These are phyloP conservation scores for Aurelia sp. DNA, from an alignment of 30 jellyfish, hydroid and myxozoan genomes.

Conservation along the genomic window DNA sequence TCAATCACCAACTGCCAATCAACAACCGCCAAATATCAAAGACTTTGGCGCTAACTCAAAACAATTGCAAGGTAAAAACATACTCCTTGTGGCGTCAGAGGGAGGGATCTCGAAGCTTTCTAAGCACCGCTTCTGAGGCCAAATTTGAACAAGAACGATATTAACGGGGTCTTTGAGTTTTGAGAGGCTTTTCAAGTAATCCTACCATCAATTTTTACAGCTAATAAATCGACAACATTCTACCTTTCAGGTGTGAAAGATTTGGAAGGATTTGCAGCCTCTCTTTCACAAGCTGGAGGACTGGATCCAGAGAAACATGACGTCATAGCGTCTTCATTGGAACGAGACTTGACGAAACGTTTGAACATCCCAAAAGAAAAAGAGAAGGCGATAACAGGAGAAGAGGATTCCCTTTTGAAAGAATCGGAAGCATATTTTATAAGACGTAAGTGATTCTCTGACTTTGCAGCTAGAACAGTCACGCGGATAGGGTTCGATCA, in stretches of 20 bases:
- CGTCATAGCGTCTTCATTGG: slow-evolving; percentile 72
- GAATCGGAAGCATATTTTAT: slow-evolving; percentile 66
- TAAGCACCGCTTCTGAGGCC: too few species aligned
- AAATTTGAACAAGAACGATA: too few species aligned
- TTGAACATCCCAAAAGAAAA: slow-evolving; percentile 57
- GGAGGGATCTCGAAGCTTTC: too few species aligned
- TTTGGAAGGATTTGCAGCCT: slow-evolving; percentile 87
- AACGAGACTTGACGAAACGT: slow-evolving; percentile 66
- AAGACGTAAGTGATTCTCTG: slow-evolving; percentile 35
- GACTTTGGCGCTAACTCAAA: too few species aligned
- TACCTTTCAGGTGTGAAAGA: slow-evolving; percentile 65
- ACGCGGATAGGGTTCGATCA: too few species aligned
- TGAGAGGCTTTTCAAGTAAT: background rate
- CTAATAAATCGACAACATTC: background rate
- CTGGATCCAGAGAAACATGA: slow-evolving; percentile 78
- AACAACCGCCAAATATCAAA: too few species aligned
- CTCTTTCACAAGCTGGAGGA: slow-evolving; percentile 85
- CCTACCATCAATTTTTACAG: background rate
- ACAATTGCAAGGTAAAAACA: too few species aligned
- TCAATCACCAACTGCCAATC: too few species aligned
- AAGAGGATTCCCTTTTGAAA: slow-evolving; percentile 66
- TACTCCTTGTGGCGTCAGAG: too few species aligned
- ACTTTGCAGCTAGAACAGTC: too few species aligned
- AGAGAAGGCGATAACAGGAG: slow-evolving; percentile 14
- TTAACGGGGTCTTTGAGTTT: too few species aligned